These are phyloP conservation scores for Rousettus madagascariensis DNA, from an alignment of 2,797 vertebrate species.

Conservation along the genomic window DNA sequence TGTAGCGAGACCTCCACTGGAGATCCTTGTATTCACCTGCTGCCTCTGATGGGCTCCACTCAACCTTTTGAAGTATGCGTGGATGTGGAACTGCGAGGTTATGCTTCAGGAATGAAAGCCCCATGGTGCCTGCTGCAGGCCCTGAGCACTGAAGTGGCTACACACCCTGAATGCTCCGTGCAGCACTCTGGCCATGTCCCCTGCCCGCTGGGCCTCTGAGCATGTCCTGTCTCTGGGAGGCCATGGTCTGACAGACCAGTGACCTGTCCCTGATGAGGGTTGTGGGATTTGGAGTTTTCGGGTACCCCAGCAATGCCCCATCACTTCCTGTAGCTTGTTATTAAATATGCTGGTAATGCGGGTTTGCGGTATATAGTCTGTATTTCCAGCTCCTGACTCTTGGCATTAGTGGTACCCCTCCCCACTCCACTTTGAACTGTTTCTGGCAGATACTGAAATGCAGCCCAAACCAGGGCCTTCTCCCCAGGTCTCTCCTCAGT, in stretches of 20 bases:
- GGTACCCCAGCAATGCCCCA: not conserved
- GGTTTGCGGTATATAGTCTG: not conserved
- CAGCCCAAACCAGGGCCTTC: not conserved
- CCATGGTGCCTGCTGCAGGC: not conserved
- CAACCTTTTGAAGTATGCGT: not conserved
- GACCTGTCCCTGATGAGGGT: not conserved
- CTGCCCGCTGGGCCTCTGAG: not conserved
- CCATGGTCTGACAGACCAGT: not conserved
- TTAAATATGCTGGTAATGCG: not conserved
- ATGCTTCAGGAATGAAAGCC: not conserved
- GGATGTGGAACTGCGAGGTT: not conserved
- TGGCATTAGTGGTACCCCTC: not conserved
- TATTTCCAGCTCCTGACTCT: conserved; percentile 10
- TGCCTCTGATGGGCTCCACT: not conserved
- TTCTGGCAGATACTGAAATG: conserved; percentile 1
- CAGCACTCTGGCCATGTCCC: not conserved
- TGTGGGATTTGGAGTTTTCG: not conserved
- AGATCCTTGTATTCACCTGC: not conserved
- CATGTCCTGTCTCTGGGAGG: not conserved
- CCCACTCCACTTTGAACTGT: not conserved
- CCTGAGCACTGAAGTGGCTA: not conserved
- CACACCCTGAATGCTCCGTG: no score
- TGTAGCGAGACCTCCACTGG: not conserved
- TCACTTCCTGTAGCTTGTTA: not conserved
- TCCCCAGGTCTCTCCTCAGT: not conserved